phyloP scores from a whole-genome alignment of 2,113 vertebrate species.

The Tetraodon nigroviridis region DNA sequence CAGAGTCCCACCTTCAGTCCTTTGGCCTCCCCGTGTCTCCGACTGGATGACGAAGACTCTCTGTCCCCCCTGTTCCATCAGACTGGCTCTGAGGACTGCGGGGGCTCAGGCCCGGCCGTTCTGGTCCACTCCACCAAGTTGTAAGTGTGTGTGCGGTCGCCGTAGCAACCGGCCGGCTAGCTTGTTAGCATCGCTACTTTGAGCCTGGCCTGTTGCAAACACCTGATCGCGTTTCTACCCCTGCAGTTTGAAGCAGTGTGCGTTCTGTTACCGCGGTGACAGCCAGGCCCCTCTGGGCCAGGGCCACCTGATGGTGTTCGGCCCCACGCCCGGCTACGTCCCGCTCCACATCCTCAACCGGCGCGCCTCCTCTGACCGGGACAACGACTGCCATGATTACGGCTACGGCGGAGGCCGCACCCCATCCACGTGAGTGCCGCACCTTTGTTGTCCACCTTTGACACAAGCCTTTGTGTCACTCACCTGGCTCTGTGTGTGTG shows the following conservation, averaged over 20 bases:
- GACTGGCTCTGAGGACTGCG: constrained; percentile 80
- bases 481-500: background rate
- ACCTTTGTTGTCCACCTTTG: background rate
- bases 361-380: constrained; percentile 75
- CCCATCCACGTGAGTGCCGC: constrained; percentile 49
- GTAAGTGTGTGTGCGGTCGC: constrained; percentile 58
- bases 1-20: constrained; percentile 44
- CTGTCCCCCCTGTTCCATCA: constrained; percentile 77
- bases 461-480: background rate
- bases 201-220: background rate
- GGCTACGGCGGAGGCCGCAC: constrained; percentile 71
- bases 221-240: background rate
- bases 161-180: too few species aligned
- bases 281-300: constrained; percentile 85
- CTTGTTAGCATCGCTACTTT: background rate
- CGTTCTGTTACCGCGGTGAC: constrained; percentile 93
- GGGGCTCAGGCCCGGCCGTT: constrained; percentile 77
- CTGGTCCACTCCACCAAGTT: constrained; percentile 85
- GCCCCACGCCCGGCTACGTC: constrained; percentile 85
- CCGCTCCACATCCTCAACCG: constrained; percentile 80
- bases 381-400: constrained; percentile 75
- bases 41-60: constrained; percentile 65
- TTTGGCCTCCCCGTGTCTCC: constrained; percentile 46
- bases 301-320: constrained; percentile 88
- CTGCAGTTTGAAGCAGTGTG: constrained; percentile 89